Conservation (phyloP, 2,797 vertebrate species). For the Fringilla coelebs region DNA sequence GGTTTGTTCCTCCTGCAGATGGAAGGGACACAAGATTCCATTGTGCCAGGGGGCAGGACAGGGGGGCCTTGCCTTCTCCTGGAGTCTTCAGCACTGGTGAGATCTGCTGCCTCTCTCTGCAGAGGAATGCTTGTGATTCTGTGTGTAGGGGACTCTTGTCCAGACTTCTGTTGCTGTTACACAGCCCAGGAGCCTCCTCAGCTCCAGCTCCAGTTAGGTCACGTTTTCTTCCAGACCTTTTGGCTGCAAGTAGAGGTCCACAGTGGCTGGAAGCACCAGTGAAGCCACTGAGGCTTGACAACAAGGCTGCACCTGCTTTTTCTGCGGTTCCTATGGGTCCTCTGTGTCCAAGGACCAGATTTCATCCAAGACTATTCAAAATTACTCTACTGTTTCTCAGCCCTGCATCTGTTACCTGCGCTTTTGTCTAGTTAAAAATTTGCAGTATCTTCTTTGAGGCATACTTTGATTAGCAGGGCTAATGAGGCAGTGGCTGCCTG, state of each 20-base stretch:
- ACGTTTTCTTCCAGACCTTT: neutral
- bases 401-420: neutral
- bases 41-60: neutral
- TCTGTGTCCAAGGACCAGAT: neutral
- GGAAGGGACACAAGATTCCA: neutral
- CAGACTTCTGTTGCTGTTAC: neutral
- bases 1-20: neutral
- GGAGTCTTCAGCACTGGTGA: neutral
- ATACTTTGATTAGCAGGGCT: conserved; percentile 37
- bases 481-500: conserved; percentile 3
- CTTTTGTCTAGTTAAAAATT: neutral
- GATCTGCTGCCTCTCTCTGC: neutral
- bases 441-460: neutral
- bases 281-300: neutral
- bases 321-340: neutral
- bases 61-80: neutral
- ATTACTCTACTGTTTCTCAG: neutral
- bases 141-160: neutral
- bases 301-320: neutral
- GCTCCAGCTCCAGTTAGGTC: neutral
- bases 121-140: neutral
- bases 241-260: neutral
- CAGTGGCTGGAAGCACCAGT: neutral
- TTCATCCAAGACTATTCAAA: neutral
- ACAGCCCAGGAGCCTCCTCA: neutral